phyloP scores from a whole-genome alignment of 2,113 vertebrate genomes.

The Condylura cristata region DNA sequence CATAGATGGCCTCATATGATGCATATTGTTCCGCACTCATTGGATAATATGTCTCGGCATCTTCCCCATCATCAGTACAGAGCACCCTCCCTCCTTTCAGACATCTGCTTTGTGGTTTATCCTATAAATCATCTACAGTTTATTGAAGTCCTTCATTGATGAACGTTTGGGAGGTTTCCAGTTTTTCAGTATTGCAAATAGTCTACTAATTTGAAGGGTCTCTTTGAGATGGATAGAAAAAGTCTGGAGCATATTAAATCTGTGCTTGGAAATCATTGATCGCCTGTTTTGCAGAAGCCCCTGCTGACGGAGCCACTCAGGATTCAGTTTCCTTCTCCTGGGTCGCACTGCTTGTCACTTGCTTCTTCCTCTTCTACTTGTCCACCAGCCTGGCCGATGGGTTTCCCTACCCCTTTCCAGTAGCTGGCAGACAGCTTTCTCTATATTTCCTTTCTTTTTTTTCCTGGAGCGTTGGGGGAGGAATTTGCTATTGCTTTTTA shows the following conservation, averaged over 20 bases:
- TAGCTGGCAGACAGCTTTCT: neutral
- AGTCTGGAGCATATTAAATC: neutral
- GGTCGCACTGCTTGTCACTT: neutral
- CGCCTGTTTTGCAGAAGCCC: neutral
- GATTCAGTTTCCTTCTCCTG: neutral
- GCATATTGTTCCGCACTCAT: neutral
- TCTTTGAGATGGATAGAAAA: neutral
- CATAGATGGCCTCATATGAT: neutral
- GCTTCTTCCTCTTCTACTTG: neutral
- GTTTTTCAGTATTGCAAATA: neutral
- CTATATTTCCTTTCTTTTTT: neutral
- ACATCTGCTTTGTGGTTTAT: neutral
- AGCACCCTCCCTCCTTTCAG: neutral
- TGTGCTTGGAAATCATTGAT: neutral
- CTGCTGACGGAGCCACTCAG: neutral
- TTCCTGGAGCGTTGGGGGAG: neutral
- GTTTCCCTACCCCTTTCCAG: neutral
- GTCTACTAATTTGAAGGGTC: neutral
- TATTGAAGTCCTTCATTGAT: slow-evolving; percentile 1
- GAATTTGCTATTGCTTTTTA: slow-evolving; percentile 15
- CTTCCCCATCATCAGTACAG: neutral
- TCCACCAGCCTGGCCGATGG: neutral
- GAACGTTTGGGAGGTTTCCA: slow-evolving; percentile 23
- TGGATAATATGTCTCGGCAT: neutral
- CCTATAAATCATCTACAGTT: neutral